These are phyloP conservation scores for Sebastes taczanowskii DNA, from an alignment of 2,797 vertebrate genomes.

Conservation along the genomic window DNA sequence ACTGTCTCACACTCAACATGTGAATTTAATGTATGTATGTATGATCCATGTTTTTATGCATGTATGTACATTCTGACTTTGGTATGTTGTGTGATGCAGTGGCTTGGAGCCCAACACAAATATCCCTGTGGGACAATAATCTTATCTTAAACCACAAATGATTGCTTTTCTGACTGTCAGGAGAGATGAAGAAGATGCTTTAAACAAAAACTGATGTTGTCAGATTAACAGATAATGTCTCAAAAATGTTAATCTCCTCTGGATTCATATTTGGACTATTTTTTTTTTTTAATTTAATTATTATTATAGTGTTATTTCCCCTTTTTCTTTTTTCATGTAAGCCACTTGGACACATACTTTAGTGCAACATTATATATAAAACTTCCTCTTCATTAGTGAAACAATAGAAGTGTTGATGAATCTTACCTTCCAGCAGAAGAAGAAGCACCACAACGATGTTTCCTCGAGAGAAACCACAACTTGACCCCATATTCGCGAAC, in stretches of 20 bases:
- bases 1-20: too few relatives aligned
- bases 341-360: not conserved
- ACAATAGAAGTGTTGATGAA: not conserved
- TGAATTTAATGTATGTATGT: too few relatives aligned
- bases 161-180: not conserved
- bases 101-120: too few relatives aligned
- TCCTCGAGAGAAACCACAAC: constrained; percentile 79
- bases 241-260: not conserved
- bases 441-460: constrained; percentile 71
- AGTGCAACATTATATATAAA: not conserved
- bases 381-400: not conserved
- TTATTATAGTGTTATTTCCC: not conserved
- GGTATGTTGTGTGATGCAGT: too few relatives aligned
- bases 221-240: not conserved
- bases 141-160: not conserved
- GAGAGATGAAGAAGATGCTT: not conserved
- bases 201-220: not conserved
- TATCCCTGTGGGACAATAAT: too few relatives aligned
- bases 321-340: not conserved
- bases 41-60: too few relatives aligned
- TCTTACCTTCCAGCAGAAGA: constrained; percentile 81
- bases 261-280: not conserved
- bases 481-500: constrained; percentile 81
- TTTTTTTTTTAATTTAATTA: not conserved
- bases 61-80: too few relatives aligned